phyloP scores from a whole-genome alignment of 2,888 invertebrate species.

The Pasiphila rectangulata region DNA sequence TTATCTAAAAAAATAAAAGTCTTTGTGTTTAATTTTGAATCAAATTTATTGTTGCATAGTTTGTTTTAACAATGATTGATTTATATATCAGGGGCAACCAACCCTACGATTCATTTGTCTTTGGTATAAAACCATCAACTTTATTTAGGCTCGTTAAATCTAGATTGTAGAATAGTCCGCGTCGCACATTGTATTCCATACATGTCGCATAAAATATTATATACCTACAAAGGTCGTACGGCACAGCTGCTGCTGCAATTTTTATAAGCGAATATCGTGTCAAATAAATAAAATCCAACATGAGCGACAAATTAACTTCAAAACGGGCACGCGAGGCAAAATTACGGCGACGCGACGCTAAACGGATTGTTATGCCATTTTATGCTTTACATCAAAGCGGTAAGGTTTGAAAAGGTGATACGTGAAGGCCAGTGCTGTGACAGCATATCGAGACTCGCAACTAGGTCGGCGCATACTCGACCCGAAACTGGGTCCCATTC shows the following conservation, averaged over 20 bases:
- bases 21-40: no score
- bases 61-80: no score
- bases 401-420: slow-evolving; percentile 39
- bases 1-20: no score
- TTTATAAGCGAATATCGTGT: slow-evolving; percentile 50
- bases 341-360: slow-evolving; percentile 29
- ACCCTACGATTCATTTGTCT: no score
- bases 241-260: slow-evolving; percentile 45
- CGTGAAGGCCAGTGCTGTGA: slow-evolving; percentile 45
- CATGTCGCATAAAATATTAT: slow-evolving; percentile 32
- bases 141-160: no score
- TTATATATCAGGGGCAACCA: no score
- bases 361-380: slow-evolving; percentile 38
- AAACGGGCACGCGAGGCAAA: slow-evolving; percentile 49
- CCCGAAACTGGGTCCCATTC: slow-evolving; percentile 48
- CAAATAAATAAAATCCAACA: slow-evolving; percentile 55
- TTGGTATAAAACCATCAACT: no score
- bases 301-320: slow-evolving; percentile 55
- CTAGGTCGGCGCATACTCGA: slow-evolving; percentile 69
- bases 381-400: slow-evolving; percentile 37
- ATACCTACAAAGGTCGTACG: slow-evolving; percentile 40
- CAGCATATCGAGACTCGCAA: slow-evolving; percentile 60
- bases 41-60: no score
- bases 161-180: no score
- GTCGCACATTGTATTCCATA: no score